phyloP scores from a whole-genome alignment of 2,888 invertebrate species.

The Heliconius cydno region DNA sequence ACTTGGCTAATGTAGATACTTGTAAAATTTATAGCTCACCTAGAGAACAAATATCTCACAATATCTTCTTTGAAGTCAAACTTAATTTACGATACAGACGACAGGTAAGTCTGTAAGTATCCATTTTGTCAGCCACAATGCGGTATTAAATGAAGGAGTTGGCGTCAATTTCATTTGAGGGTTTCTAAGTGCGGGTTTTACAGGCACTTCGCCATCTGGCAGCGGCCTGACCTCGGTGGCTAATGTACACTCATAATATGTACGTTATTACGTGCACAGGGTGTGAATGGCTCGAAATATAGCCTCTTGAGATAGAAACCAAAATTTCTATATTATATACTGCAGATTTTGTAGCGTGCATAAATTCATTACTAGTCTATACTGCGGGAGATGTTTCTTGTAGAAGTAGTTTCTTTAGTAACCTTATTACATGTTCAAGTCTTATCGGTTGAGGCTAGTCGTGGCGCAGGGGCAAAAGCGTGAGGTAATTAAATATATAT shows the following conservation, averaged over 20 bases:
- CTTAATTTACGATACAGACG: slow-evolving; percentile 1
- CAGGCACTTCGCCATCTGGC: slow-evolving; percentile 46
- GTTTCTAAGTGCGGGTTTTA: slow-evolving; percentile 46
- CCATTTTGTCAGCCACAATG: slow-evolving; percentile 31
- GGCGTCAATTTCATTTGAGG: slow-evolving; percentile 44
- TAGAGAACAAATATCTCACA: background rate
- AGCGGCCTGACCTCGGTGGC: slow-evolving; percentile 42
- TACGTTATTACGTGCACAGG: slow-evolving; percentile 46
- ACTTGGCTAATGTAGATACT: background rate
- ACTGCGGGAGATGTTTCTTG: background rate
- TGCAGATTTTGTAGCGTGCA: slow-evolving; percentile 20
- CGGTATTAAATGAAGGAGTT: slow-evolving; percentile 36
- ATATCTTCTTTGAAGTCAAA: slow-evolving; percentile 12
- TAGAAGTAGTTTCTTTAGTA: background rate
- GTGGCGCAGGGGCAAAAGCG: no score
- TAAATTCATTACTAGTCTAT: slow-evolving; percentile 22
- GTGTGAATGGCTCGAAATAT: slow-evolving; percentile 47
- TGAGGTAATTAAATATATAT: no score
- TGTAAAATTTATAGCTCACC: background rate
- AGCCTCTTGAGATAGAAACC: slow-evolving; percentile 39
- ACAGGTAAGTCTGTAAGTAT: slow-evolving; percentile 1
- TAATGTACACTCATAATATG: slow-evolving; percentile 46
- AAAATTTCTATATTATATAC: slow-evolving; percentile 30
- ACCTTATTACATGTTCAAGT: background rate
- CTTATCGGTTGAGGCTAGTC: no score